phyloP scores from a whole-genome alignment of 2,113 vertebrate species.

The Myanophis thanlyinensis region DNA sequence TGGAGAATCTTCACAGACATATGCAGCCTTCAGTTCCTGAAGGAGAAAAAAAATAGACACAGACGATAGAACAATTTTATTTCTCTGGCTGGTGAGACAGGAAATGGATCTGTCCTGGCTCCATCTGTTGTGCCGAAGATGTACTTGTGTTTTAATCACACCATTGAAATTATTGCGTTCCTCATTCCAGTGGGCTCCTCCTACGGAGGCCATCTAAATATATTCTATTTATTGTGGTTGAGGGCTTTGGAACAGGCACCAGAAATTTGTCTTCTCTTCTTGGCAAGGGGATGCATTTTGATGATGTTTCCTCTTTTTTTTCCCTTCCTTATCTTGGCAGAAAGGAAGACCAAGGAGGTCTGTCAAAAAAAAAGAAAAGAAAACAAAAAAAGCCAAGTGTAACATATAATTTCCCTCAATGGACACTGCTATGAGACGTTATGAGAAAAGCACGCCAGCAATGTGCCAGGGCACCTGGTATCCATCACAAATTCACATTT shows the following conservation, averaged over 20 bases:
- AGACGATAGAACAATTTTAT: background rate
- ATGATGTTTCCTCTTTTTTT: fast-evolving
- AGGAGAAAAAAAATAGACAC: background rate
- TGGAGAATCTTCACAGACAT: too few relatives aligned
- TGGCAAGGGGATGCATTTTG: background rate
- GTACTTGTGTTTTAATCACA: background rate
- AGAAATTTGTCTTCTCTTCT: background rate
- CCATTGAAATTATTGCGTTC: background rate
- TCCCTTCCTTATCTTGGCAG: background rate
- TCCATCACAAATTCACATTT: background rate
- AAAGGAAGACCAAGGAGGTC: background rate
- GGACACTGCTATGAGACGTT: background rate
- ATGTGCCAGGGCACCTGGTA: background rate
- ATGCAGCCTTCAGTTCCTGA: background rate
- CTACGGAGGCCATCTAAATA: background rate
- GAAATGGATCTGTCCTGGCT: background rate
- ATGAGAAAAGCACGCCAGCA: background rate
- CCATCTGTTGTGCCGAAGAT: background rate
- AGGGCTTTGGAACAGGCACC: background rate
- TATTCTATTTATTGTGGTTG: background rate
- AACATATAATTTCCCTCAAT: background rate
- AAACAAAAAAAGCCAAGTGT: background rate
- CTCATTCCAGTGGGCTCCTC: background rate
- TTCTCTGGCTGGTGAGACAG: background rate
- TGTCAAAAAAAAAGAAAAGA: too few relatives aligned